phyloP scores from a whole-genome alignment of 2,113 vertebrate species.

The Neomonachus schauinslandi region DNA sequence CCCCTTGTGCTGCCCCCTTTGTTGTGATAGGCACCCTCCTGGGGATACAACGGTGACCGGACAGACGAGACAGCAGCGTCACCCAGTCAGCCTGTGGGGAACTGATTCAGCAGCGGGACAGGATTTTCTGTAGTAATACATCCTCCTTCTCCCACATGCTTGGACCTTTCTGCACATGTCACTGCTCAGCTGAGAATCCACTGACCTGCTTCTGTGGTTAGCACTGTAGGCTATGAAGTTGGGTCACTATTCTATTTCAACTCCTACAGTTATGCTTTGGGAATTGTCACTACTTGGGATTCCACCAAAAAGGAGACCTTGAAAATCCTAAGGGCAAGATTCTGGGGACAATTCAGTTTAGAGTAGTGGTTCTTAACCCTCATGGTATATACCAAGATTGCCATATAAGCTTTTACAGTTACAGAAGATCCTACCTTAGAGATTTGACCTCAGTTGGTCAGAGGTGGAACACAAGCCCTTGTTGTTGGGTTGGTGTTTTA shows the following conservation, averaged over 20 bases:
- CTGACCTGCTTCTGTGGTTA: neutral
- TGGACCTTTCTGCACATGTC: neutral
- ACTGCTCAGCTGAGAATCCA: neutral
- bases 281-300: neutral
- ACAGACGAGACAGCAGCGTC: neutral
- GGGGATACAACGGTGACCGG: neutral
- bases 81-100: neutral
- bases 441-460: neutral
- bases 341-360: neutral
- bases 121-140: neutral
- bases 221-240: neutral
- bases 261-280: neutral
- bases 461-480: neutral
- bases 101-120: neutral
- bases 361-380: neutral
- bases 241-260: neutral
- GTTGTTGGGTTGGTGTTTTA: neutral
- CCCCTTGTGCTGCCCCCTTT: neutral
- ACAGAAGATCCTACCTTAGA: too few species aligned
- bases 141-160: neutral
- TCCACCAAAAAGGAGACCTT: neutral
- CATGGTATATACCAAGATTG: neutral
- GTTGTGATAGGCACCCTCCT: too few species aligned
- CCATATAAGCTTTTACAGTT: neutral
- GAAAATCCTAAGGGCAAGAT: neutral